Evolutionary conservation across 2,113 vertebrate genomes (phyloP).

Genomic region (Prolemur simus): DNA sequence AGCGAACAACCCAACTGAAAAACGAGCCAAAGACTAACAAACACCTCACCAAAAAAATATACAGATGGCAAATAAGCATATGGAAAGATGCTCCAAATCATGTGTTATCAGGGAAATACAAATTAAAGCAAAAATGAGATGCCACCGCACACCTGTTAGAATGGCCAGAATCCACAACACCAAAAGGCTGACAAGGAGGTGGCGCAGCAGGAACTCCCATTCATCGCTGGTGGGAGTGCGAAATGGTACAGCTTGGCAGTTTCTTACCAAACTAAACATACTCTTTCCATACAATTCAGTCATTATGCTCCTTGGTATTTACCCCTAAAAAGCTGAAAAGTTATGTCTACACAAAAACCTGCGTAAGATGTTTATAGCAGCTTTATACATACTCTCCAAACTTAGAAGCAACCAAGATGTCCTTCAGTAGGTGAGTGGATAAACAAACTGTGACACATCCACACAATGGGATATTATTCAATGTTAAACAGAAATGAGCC

Average conservation of each 20-base stretch:
- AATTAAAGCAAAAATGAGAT: not conserved
- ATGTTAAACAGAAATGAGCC: not conserved
- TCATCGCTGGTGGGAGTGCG: not conserved
- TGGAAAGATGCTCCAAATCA: not conserved
- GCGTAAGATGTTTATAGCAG: not conserved
- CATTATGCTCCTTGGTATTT: not conserved
- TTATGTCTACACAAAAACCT: not conserved
- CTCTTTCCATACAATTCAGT: not conserved
- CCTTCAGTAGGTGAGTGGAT: not conserved
- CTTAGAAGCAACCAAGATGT: not conserved
- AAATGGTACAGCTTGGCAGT: not conserved
- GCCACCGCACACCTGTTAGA: not conserved
- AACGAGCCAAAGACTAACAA: not conserved
- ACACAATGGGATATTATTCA: not conserved
- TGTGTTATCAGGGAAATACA: not conserved
- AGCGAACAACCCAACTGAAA: not conserved
- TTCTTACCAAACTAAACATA: not conserved
- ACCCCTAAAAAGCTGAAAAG: not conserved
- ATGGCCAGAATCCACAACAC: not conserved
- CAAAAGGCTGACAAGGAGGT: not conserved
- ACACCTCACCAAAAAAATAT: not conserved
- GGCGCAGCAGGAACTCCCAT: not conserved
- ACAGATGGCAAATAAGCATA: not conserved
- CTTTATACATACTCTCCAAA: not conserved
- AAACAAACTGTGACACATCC: not conserved